Evolutionary conservation across 2,797 vertebrate genomes (phyloP).

Genomic region (Anolis apletophallus): DNA sequence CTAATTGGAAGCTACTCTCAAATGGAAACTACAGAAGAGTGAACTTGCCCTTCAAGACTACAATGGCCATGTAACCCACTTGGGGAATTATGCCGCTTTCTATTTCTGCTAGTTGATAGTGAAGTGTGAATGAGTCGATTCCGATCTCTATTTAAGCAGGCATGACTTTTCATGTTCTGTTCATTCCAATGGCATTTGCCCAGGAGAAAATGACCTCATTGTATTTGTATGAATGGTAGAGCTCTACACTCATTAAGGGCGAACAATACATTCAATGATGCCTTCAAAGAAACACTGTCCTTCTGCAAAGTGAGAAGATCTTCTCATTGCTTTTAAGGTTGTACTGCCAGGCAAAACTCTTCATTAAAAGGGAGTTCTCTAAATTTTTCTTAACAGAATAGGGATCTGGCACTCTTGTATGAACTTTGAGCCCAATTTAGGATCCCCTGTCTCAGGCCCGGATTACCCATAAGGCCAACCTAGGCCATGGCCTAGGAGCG

Average conservation of each 20-base stretch:
- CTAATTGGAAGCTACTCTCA: not conserved
- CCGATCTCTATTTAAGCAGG: not conserved
- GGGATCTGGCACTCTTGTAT: too few relatives aligned
- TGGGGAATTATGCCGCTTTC: not conserved
- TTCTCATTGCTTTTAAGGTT: not conserved
- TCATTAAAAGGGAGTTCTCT: not conserved
- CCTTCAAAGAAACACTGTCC: not conserved
- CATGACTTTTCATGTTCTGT: not conserved
- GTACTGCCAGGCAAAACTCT: not conserved
- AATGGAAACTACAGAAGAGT: not conserved
- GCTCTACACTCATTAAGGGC: not conserved
- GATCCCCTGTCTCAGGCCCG: not conserved
- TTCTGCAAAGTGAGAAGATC: not conserved
- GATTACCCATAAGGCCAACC: too few relatives aligned
- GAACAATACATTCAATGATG: not conserved
- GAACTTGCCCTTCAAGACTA: not conserved
- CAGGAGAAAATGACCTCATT: too few relatives aligned
- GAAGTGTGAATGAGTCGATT: not conserved
- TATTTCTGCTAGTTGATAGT: not conserved
- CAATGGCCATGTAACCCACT: not conserved
- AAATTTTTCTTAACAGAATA: not conserved
- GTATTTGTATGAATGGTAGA: not conserved
- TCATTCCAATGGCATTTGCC: not conserved
- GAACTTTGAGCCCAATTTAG: not conserved
- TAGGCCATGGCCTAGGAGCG: too few relatives aligned